Evolutionary conservation across 2,797 vertebrate species (phyloP).

Genomic region (Martes flavigula): DNA sequence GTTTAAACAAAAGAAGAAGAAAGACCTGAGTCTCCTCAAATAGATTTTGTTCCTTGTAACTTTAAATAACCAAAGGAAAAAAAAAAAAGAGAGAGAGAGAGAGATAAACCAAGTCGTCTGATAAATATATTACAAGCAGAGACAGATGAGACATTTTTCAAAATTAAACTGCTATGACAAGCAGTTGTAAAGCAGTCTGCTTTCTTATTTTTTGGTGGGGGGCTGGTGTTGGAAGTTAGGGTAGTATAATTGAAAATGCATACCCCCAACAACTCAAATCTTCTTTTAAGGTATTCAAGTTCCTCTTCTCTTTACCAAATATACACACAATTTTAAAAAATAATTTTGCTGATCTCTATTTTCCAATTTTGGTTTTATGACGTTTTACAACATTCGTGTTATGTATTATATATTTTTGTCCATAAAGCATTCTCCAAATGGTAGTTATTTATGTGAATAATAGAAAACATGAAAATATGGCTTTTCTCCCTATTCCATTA

Average conservation of each 20-base stretch:
- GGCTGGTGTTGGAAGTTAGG: not conserved
- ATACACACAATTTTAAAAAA: not conserved
- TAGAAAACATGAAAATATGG: slow-evolving; percentile 51
- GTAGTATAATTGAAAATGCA: slow-evolving; percentile 58
- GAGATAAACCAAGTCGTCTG: slow-evolving; percentile 52
- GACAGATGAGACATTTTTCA: slow-evolving; percentile 73
- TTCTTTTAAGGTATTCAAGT: slow-evolving; percentile 41
- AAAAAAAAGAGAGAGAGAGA: not conserved
- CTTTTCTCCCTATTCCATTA: slow-evolving; percentile 59
- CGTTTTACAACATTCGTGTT: slow-evolving; percentile 42
- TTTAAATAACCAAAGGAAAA: slow-evolving; percentile 36
- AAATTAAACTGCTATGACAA: slow-evolving; percentile 71
- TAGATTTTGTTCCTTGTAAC: slow-evolving; percentile 44
- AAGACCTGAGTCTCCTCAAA: slow-evolving; percentile 54
- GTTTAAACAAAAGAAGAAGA: slow-evolving; percentile 42
- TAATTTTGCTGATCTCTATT: slow-evolving; percentile 51
- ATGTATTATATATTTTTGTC: slow-evolving; percentile 25
- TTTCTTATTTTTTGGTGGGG: slow-evolving; percentile 7
- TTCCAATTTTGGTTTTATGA: slow-evolving; percentile 17
- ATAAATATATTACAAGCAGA: slow-evolving; percentile 56
- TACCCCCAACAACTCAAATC: slow-evolving; percentile 33
- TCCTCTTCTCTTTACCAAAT: slow-evolving; percentile 37
- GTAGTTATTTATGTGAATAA: slow-evolving; percentile 66
- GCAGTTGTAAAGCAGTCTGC: slow-evolving; percentile 58
- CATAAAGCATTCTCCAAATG: slow-evolving; percentile 62